phyloP scores from a whole-genome alignment of 2,888 invertebrate genomes.

The Sycophila texana region DNA sequence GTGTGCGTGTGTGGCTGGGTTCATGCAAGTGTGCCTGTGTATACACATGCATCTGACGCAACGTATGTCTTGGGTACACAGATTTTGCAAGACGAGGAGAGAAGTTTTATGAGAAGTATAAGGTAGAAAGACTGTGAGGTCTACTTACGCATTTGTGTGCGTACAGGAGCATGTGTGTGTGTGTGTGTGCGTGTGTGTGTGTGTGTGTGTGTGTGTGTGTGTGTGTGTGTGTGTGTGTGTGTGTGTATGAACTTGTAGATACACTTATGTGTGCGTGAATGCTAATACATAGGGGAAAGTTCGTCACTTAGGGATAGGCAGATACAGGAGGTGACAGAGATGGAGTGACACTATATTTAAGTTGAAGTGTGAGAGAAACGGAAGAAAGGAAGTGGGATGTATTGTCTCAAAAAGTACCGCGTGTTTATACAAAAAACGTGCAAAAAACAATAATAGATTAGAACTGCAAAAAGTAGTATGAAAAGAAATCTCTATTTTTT shows the following conservation, averaged over 20 bases:
- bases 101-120: too few species aligned
- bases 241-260: not conserved
- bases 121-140: too few species aligned
- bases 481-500: not conserved
- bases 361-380: conserved; percentile 15
- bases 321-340: not conserved
- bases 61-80: too few species aligned
- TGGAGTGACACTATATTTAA: too few species aligned
- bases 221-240: not conserved
- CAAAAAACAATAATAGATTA: too few species aligned
- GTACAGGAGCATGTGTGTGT: not conserved
- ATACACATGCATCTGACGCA: not conserved
- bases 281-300: conserved; percentile 11
- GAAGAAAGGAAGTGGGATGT: conserved; percentile 1
- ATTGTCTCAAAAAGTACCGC: not conserved
- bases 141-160: too few species aligned
- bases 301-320: not conserved
- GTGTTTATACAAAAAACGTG: not conserved
- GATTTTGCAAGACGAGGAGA: too few species aligned
- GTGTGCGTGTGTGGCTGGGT: not conserved
- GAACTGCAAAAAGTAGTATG: not conserved
- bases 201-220: not conserved
- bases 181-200: not conserved
- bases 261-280: not conserved
- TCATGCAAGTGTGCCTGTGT: not conserved